A percentile compares a stretch with the other conserved stretches of the same genome.
phyloP scores from a whole-genome alignment of 2,113 vertebrate species.

The Gnathochromis pfefferi region DNA sequence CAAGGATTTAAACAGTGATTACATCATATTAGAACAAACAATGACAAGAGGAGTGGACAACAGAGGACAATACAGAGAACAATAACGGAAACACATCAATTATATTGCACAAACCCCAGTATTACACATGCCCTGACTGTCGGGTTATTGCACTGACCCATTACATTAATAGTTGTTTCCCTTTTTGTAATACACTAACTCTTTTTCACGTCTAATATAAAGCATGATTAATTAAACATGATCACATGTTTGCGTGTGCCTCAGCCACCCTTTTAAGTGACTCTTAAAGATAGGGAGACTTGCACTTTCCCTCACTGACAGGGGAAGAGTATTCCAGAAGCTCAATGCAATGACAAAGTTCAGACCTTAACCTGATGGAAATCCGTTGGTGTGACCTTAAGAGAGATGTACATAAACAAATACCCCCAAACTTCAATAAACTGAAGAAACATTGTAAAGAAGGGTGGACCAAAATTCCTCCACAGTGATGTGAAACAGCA shows the following conservation, averaged over 20 bases:
- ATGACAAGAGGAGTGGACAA: not conserved
- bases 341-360: no score
- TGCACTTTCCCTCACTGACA: not conserved
- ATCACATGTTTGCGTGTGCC: not conserved
- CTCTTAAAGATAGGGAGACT: not conserved
- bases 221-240: not conserved
- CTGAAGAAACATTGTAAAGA: no score
- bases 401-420: not conserved
- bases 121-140: not conserved
- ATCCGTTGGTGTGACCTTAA: no score
- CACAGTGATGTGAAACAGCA: no score
- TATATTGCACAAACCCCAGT: not conserved
- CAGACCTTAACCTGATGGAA: no score
- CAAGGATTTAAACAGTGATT: not conserved
- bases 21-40: not conserved
- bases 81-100: not conserved
- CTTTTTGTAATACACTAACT: not conserved
- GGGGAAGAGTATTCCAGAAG: not conserved
- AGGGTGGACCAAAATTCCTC: no score
- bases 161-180: not conserved
- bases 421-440: not conserved
- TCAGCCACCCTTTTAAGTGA: not conserved
- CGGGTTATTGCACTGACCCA: not conserved
- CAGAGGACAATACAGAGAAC: not conserved
- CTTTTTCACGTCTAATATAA: not conserved